phyloP scores from a whole-genome alignment of 2,888 invertebrate genomes.

The Dinocampus coccinellae region DNA sequence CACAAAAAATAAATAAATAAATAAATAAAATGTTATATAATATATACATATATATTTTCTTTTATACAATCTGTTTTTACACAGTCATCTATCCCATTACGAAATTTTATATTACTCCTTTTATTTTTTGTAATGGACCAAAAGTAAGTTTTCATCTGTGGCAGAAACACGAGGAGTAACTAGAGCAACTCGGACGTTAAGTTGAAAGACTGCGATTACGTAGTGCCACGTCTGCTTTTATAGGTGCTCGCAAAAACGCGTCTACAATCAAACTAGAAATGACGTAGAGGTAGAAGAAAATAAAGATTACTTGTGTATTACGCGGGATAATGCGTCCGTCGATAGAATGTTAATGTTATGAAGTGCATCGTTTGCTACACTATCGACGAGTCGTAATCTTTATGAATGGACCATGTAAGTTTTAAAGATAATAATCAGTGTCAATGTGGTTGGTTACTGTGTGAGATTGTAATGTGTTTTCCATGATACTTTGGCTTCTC shows the following conservation, averaged over 20 bases:
- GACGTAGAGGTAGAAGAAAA: not conserved
- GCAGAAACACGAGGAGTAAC: constrained; percentile 25
- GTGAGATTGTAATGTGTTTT: not conserved
- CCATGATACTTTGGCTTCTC: no score
- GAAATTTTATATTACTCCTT: not conserved
- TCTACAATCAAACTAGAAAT: not conserved
- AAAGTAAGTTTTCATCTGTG: constrained; percentile 22
- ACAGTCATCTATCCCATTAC: not conserved
- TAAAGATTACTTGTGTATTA: not conserved
- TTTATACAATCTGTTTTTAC: not conserved
- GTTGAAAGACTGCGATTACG: constrained; percentile 34
- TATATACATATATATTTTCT: no score
- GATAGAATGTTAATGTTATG: constrained; percentile 7
- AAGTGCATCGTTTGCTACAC: not conserved
- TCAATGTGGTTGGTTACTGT: not conserved
- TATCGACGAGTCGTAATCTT: constrained; percentile 8
- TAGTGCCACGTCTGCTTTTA: constrained; percentile 32
- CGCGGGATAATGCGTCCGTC: not conserved
- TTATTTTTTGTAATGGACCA: constrained; percentile 1
- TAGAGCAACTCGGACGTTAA: constrained; percentile 30
- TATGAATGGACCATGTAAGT: not conserved
- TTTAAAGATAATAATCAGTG: not conserved
- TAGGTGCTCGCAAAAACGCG: constrained; percentile 32
- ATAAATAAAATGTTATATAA: no score
- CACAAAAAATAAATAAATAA: no score